Conservation (phyloP, 2,797 vertebrate genomes). For the Sus cebifrons region DNA sequence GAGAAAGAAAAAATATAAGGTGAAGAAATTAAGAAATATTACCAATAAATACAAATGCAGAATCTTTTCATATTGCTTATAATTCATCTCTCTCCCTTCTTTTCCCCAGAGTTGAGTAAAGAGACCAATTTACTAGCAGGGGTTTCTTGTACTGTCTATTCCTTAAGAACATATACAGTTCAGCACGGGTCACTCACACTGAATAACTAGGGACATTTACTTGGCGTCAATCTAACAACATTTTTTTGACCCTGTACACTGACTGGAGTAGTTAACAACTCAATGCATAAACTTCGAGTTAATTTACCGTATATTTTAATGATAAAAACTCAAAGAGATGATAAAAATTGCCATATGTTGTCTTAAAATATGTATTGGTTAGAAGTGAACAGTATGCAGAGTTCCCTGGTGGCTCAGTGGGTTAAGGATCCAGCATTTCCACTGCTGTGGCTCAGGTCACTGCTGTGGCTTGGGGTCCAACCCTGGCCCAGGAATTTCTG, state of each 20-base stretch:
- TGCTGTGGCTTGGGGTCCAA: too few species aligned
- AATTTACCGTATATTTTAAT: slow-evolving; percentile 36
- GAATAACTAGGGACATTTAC: background rate
- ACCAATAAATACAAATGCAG: background rate
- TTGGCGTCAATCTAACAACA: background rate
- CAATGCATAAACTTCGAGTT: slow-evolving; percentile 42
- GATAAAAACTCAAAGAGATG: slow-evolving; percentile 55
- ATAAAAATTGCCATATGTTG: slow-evolving; percentile 55
- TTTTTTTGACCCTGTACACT: background rate
- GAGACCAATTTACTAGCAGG: background rate
- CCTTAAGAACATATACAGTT: background rate
- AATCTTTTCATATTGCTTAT: slow-evolving; percentile 63
- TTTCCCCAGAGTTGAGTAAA: slow-evolving; percentile 54
- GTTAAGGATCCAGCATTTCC: too few species aligned
- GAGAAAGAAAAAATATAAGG: slow-evolving; percentile 28
- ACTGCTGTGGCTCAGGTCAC: too few species aligned
- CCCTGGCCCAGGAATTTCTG: too few species aligned
- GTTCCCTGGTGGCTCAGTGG: too few species aligned
- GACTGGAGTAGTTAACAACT: background rate
- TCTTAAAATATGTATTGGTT: slow-evolving; percentile 14
- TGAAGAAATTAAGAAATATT: slow-evolving; percentile 39
- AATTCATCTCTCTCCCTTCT: background rate
- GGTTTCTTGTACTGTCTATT: slow-evolving; percentile 5
- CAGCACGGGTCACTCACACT: background rate
- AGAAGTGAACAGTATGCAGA: background rate